Percentiles rank a stretch among this genome's conserved stretches.
phyloP scores from a whole-genome alignment of 1,140 invertebrate genomes.

The Apis dorsata region DNA sequence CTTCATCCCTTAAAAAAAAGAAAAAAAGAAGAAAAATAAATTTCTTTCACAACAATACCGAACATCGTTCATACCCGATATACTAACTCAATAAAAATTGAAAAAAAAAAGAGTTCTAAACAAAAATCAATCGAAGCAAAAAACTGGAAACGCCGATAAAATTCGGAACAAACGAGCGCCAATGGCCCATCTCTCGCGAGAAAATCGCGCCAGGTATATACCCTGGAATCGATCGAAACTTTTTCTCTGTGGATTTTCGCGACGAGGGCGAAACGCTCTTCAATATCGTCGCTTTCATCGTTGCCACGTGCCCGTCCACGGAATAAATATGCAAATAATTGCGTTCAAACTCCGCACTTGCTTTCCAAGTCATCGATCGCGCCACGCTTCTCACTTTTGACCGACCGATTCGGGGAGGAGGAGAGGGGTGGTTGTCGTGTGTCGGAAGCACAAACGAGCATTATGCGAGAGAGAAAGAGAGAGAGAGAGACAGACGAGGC shows the following conservation, averaged over 20 bases:
- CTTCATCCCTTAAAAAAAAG: too few species aligned
- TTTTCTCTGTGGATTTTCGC: neutral
- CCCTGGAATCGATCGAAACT: slow-evolving; percentile 1
- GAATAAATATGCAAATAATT: slow-evolving; percentile 56
- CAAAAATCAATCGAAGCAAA: neutral
- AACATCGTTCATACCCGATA: neutral
- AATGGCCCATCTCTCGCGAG: neutral
- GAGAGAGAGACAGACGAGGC: slow-evolving; percentile 40
- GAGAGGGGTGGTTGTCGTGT: neutral
- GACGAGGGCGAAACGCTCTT: neutral
- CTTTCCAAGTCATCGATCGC: slow-evolving; percentile 4
- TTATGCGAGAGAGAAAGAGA: slow-evolving; percentile 37
- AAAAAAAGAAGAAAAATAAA: too few species aligned
- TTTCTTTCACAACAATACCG: too few species aligned
- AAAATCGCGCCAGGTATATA: neutral
- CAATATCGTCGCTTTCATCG: slow-evolving; percentile 6
- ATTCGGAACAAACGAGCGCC: neutral
- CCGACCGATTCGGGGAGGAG: neutral
- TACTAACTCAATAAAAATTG: neutral
- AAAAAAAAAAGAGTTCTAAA: neutral
- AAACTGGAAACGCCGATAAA: neutral
- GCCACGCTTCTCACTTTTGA: slow-evolving; percentile 1
- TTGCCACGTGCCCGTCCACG: neutral
- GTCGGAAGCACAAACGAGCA: neutral
- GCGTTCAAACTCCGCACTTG: neutral